Evolutionary conservation across 2,113 vertebrate genomes (phyloP), one percentile per base, ranked within the genome.

Genomic region (Machaerirhynchus nigripectus): DNA sequence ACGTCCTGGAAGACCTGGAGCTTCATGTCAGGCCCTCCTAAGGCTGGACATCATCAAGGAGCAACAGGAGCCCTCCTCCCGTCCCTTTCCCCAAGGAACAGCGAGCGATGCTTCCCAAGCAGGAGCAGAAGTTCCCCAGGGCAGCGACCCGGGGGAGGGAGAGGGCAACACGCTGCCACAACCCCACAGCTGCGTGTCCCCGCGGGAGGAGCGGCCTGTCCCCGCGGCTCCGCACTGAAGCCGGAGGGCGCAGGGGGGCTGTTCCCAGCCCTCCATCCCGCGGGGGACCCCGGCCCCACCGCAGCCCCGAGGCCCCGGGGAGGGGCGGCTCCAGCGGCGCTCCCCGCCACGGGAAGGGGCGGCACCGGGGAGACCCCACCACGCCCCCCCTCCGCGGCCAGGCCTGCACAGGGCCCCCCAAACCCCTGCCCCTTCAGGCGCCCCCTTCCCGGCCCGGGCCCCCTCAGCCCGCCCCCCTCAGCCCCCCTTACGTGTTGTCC

Each of bases 401-500:
- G 21, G n/a, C 27, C 30, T 0, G 50, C 60, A 30, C 26, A 26
- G 7, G 4, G 15, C n/a, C 6, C 13, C 27, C 30, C 64, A 9
- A 4, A 15, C 35, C 65, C 9, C 82, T 31, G n/a, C 10, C 50
- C 26, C 50, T 52, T 52, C 50, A 16, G 26, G 26, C 26, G 26
- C 33, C 20, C 46, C 8, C 49, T 19, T 6, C 37, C 31, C 49
- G 18, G 21, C 20, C 69, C 65, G 37, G 26, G 20, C 22, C 15
- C 67, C 82, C 94, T 69, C 78, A 40, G 28, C n/a, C 42, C n/a
- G 37, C 75, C 96, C n/a, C 70, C 39, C 40, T 46, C 28, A 47
- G 55, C 55, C 56, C 28, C 59, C 93, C 99, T 99, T 99, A 99
- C 99, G 99, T 99, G 98, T 99, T 99, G 96, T n/a, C n/a, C n/a